Evolutionary conservation across 1,140 invertebrate genomes (phyloP), one percentile per base, ranked within the genome.

Genomic region (Muscidifurax raptorellus): DNA sequence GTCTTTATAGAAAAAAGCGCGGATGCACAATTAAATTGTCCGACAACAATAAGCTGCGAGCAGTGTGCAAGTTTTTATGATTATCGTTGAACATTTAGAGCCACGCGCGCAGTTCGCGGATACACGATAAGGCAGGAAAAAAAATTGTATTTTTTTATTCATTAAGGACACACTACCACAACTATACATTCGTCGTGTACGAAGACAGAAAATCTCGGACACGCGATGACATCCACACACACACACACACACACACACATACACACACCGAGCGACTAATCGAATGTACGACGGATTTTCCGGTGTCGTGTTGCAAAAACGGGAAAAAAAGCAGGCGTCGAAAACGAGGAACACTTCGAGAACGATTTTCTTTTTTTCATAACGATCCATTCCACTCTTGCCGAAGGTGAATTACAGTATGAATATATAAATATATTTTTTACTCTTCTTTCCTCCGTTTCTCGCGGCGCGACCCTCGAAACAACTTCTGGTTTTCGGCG

Each of bases 371-470:
- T n/a, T 52, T 76, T 80, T 80, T 81, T 72, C 25, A 40, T n/a
- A 78, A 52, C 40, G 36, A 78, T 78, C 47, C 75, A 83, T 83
- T 83, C 82, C 82, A 83, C 30, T 83, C 36, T 78, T 83, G 75
- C 75, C 75, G 82, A 83, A 83, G 28, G 36, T 32, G 64, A 25
- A 67, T 47, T 47, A 77, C 44, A 77, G 64, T 67, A 77, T n/a
- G 79, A 52, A 83, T 52, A 79, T 64, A 83, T 83, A 83, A 77
- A 83, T 83, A 83, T 83, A 71, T 83, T 83, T 82, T 83, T 79
- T 28, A 83, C 64, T 76, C n/a, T 44, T 83, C 64, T 82, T 75
- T 66, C 25, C 47, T 77, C 52, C 44, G 59, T 77, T 77, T 77
- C 25, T 77, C 36, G 36, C 25, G 36, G 15, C 52, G 69, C 22